Conservation (phyloP, 1,140 invertebrate species). For the Zaprionus lachaisei region DNA sequence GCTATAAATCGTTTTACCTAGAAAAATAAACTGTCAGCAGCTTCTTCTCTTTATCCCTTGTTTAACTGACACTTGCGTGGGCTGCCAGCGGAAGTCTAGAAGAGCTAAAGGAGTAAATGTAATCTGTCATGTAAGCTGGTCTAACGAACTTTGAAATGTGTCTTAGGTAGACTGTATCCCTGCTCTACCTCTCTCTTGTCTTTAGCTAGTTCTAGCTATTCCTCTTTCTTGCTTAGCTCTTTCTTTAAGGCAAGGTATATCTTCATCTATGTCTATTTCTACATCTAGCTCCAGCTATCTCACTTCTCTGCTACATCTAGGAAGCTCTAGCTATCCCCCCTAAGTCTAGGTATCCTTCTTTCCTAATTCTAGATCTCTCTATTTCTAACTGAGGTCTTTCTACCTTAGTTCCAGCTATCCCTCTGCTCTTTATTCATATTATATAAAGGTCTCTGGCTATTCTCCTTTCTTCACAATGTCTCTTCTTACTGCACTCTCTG, state of each 20-base stretch:
- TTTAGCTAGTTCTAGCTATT: no score
- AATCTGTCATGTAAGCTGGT: constrained; percentile 56
- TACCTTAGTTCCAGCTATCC: no score
- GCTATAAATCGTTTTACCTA: neutral
- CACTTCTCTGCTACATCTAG: no score
- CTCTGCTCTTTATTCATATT: neutral
- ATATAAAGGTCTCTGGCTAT: no score
- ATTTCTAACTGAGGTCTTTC: no score
- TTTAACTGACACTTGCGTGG: constrained; percentile 29
- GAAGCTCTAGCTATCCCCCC: no score
- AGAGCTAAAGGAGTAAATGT: constrained; percentile 22
- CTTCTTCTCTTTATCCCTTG: constrained; percentile 39
- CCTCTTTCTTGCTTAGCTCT: no score
- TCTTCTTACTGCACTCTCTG: neutral
- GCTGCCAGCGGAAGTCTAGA: constrained; percentile 12
- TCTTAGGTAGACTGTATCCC: neutral
- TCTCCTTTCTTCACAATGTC: neutral
- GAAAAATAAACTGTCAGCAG: neutral
- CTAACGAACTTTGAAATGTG: constrained; percentile 34
- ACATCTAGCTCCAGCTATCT: no score
- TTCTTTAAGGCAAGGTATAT: no score
- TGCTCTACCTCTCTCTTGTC: neutral
- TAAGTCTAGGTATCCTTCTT: no score
- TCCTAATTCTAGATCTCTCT: no score
- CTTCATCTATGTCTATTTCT: neutral